A percentile compares a stretch with the other conserved stretches of the same genome.
Evolutionary conservation across 1,140 invertebrate genomes (phyloP).

Genomic region (Mamestra configurata): DNA sequence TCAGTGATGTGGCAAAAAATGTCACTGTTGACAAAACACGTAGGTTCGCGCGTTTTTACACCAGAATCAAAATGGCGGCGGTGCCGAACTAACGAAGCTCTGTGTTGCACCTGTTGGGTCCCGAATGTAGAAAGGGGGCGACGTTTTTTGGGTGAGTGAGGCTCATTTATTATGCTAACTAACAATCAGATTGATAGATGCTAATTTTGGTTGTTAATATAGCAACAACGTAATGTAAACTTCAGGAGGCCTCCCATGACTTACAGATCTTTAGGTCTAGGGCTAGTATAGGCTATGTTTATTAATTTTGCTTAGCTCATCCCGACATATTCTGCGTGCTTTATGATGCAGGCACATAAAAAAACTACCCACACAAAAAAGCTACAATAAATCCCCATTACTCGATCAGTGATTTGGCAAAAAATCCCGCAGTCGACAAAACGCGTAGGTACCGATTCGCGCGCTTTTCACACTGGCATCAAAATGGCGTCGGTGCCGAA

Average conservation of each 20-base stretch:
- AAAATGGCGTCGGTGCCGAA: constrained; percentile 51
- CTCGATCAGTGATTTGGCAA: constrained; percentile 28
- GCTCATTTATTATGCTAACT: no score
- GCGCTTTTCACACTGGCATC: constrained; percentile 48
- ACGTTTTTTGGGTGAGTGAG: no score
- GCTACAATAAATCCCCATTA: constrained; percentile 34
- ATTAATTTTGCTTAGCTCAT: no score
- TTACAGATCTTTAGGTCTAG: no score
- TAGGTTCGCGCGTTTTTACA: constrained; percentile 41
- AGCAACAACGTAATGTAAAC: no score
- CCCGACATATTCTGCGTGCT: no score
- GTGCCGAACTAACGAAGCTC: constrained; percentile 63
- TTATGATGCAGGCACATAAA: no score
- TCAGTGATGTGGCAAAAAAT: constrained; percentile 33
- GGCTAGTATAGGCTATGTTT: no score
- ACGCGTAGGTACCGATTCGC: constrained; percentile 31
- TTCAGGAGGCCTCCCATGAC: no score
- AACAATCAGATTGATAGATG: no score
- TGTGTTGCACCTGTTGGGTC: constrained; percentile 64
- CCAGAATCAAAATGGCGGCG: constrained; percentile 52
- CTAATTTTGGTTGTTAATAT: no score
- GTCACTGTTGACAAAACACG: constrained; percentile 40
- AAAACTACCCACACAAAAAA: no score
- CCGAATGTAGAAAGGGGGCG: constrained; percentile 46
- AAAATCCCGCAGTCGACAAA: constrained; percentile 45